phyloP scores from a whole-genome alignment of 1,140 invertebrate species.

The Capitella teleta region DNA sequence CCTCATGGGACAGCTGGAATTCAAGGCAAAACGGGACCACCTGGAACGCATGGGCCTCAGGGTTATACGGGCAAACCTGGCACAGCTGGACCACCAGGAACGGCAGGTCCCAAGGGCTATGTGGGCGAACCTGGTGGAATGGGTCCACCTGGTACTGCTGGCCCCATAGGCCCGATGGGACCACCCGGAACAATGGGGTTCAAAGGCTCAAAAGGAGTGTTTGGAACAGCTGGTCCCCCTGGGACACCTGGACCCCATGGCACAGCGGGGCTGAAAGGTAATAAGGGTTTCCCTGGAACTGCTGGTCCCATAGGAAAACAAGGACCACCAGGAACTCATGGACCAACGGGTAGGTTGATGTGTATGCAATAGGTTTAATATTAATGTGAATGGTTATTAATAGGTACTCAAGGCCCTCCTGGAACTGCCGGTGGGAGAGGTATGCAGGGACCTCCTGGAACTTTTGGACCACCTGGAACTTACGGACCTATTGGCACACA shows the following conservation, averaged over 20 bases:
- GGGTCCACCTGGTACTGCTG: not conserved
- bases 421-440: too few relatives aligned
- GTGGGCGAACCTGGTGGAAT: too few relatives aligned
- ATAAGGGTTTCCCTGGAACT: constrained; percentile 2
- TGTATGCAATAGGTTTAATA: too few relatives aligned
- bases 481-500: too few relatives aligned
- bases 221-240: not conserved
- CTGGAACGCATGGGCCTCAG: not conserved
- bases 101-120: not conserved
- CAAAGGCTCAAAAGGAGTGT: constrained; percentile 3
- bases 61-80: constrained; percentile 10
- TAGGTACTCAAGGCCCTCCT: too few relatives aligned
- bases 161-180: constrained; percentile 3
- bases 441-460: too few relatives aligned
- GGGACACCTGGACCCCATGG: constrained; percentile 4
- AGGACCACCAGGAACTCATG: constrained; percentile 5
- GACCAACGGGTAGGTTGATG: too few relatives aligned
- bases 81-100: not conserved
- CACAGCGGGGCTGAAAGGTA: constrained; percentile 1
- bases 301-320: constrained; percentile 7
- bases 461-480: too few relatives aligned
- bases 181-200: constrained; percentile 4
- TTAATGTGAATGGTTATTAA: too few relatives aligned
- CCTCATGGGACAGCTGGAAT: constrained; percentile 7
- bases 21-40: constrained; percentile 2